A percentile compares a stretch with the other conserved stretches of the same genome.
Evolutionary conservation across 2,888 invertebrate genomes (phyloP).

Genomic region (Agriopis marginaria): DNA sequence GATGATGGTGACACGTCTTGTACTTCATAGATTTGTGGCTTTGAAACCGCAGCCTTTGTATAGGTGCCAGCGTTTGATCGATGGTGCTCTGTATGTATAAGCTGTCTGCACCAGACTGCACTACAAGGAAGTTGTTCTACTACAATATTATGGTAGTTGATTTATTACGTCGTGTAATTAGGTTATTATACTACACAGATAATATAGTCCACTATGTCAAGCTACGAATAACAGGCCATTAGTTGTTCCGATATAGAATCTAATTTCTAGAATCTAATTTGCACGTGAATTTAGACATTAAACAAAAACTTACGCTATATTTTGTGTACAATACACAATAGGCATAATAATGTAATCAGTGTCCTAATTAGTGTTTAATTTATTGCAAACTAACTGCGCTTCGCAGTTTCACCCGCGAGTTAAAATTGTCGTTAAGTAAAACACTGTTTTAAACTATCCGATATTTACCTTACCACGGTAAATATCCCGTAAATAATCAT

Average conservation of each 20-base stretch:
- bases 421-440: too few species aligned
- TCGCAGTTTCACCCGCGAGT: too few species aligned
- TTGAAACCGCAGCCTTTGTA: slow-evolving; percentile 15
- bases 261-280: background rate
- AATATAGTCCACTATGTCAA: background rate
- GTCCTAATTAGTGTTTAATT: too few species aligned
- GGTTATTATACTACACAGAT: background rate
- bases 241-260: background rate
- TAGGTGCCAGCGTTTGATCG: slow-evolving; percentile 26
- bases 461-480: too few species aligned
- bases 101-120: slow-evolving; percentile 39
- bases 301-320: too few species aligned
- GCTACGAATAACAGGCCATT: background rate
- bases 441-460: too few species aligned
- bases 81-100: slow-evolving; percentile 33
- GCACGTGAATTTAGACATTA: background rate
- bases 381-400: too few species aligned
- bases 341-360: too few species aligned
- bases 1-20: background rate
- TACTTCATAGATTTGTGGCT: slow-evolving; percentile 3
- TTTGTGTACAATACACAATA: too few species aligned
- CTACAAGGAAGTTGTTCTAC: slow-evolving; percentile 14
- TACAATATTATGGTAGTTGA: slow-evolving; percentile 1
- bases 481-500: too few species aligned
- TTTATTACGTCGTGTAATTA: slow-evolving; percentile 4